Base-by-base conservation (phyloP, 2,797 vertebrate species). In the Lagocephalus sceleratus region DNA sequence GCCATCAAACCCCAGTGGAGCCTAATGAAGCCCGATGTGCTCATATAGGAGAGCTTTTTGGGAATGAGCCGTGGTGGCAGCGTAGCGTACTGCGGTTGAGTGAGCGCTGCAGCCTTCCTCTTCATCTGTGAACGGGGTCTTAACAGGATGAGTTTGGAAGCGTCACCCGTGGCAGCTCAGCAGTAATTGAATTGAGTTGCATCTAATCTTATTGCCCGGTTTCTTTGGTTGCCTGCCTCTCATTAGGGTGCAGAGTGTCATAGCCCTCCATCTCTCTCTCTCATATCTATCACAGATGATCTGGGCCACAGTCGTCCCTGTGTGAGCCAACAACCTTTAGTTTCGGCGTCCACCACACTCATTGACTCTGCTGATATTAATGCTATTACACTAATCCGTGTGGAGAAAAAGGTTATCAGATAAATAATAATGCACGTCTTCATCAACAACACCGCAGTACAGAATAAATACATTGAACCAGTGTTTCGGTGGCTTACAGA, bases 131-230 rank as follows among this genome's bases (percentile, higher is more conserved):
- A 88, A 85, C 75, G 67, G 68, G 83, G 88, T 90, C 85, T 88
- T 89, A 90, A 92, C 87, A 88, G 85, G 89, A 90, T 91, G 87
- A 90, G 84, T 89, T 89, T 85, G 89, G 88, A 88, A 90, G 86
- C 82, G 55, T 89, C 87, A 91, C 86, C 87, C 88, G 71, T 87
- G 78, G 89, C 78, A 85, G 85, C 82, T 89, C 83, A 79, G 85
- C 75, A 63, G 78, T 91, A 91, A 91, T 91, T 90, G 86, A 89
- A 90, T 92, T 89, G 84, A 89, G 84, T 88, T 89, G 88, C 86
- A 89, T 91, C 88, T 91, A 91, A 92, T 91, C 90, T 90, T 71
- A 83, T 89, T 88, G 85, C 78, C 81, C 78, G 65, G 76, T 70
- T 84, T 78, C 58, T 86, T 84, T 81, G 76, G 80, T 82, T 84